A percentile compares a stretch with the other conserved stretches of the same genome.
phyloP scores from a whole-genome alignment of 35 echinoderm and acorn worm species.

The Ophioderma brevispina region DNA sequence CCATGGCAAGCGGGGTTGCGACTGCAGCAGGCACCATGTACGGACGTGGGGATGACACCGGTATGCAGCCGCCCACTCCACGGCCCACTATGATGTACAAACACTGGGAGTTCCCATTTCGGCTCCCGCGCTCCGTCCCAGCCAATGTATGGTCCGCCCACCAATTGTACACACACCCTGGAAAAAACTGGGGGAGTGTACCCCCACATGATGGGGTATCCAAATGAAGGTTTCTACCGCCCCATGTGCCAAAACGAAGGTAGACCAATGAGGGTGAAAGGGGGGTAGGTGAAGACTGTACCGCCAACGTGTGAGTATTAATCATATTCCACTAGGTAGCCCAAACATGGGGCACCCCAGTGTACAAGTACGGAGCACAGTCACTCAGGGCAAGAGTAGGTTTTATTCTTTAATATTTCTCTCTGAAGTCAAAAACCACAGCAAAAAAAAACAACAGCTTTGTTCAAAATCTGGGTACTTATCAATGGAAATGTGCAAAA shows the following conservation, averaged over 20 bases:
- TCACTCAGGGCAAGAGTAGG: neutral
- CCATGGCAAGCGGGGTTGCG: slow-evolving; percentile 42
- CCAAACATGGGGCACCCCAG: slow-evolving; percentile 35
- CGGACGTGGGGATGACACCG: slow-evolving; percentile 48
- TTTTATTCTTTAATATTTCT: too few species aligned
- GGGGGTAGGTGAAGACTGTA: slow-evolving; percentile 10
- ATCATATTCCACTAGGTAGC: slow-evolving; percentile 22
- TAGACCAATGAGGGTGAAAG: slow-evolving; percentile 41
- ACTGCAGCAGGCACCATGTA: slow-evolving; percentile 82
- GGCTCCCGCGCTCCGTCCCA: slow-evolving; percentile 38
- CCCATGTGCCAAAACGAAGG: slow-evolving; percentile 70
- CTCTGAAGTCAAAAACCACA: too few species aligned
- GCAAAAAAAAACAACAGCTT: too few species aligned
- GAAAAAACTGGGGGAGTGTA: slow-evolving; percentile 58
- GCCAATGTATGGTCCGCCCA: slow-evolving; percentile 82
- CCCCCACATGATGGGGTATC: slow-evolving; percentile 74
- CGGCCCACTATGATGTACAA: neutral
- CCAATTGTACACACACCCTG: slow-evolving; percentile 45
- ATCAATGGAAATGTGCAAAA: too few species aligned
- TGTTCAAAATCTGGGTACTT: too few species aligned
- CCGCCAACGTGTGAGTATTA: slow-evolving; percentile 21
- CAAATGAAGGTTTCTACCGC: slow-evolving; percentile 59
- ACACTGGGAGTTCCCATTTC: neutral
- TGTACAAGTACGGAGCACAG: slow-evolving; percentile 11
- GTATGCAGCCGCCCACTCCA: slow-evolving; percentile 59